These are phyloP conservation scores for Bicyclus anynana DNA, from an alignment of 1,140 invertebrate genomes.

Conservation along the genomic window DNA sequence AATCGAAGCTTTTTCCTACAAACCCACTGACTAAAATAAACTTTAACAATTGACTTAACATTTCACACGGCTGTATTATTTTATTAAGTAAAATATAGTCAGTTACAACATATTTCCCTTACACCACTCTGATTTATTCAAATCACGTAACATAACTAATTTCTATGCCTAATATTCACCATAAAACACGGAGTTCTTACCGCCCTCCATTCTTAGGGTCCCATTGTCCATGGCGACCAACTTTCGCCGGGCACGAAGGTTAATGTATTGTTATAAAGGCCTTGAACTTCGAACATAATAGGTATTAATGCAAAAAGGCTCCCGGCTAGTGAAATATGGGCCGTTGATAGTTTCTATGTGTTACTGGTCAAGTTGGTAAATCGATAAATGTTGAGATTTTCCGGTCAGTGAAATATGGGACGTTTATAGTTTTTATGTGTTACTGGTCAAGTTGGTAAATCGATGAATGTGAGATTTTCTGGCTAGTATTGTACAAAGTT, in stretches of 20 bases:
- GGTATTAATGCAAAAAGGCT: not conserved
- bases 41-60: too few species aligned
- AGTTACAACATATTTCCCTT: too few species aligned
- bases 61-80: too few species aligned
- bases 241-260: conserved; percentile 13
- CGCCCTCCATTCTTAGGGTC: conserved; percentile 4
- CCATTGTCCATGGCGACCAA: conserved; percentile 13
- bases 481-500: too few species aligned
- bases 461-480: not conserved
- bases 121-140: too few species aligned
- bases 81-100: too few species aligned
- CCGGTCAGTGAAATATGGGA: not conserved
- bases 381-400: not conserved
- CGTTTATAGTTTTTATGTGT: not conserved
- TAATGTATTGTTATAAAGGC: conserved; percentile 16
- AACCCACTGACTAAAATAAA: too few species aligned
- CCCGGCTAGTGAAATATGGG: not conserved
- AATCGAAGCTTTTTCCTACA: too few species aligned
- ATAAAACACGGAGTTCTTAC: conserved; percentile 2
- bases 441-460: too few species aligned
- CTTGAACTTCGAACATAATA: conserved; percentile 15
- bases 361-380: too few species aligned
- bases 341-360: not conserved
- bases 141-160: not conserved
- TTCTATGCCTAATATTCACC: not conserved